Conservation (phyloP, 1,140 invertebrate genomes). For the Oedothorax gibbosus region DNA sequence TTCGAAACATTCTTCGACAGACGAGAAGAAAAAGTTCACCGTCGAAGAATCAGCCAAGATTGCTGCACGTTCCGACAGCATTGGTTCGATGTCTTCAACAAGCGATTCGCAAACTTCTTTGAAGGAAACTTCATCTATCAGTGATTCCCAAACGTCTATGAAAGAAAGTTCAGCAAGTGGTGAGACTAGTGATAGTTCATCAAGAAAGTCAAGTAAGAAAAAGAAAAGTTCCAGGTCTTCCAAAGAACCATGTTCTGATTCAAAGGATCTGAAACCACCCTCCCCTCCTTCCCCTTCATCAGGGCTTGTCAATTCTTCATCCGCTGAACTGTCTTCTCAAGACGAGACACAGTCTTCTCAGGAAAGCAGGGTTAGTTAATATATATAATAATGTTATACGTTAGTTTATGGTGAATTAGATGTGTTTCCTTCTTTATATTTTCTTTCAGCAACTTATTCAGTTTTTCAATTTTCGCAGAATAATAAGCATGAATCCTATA, state of each 20-base stretch:
- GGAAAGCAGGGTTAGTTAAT: constrained; percentile 4
- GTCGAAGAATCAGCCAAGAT: constrained; percentile 20
- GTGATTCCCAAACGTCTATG: neutral
- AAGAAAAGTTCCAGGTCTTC: neutral
- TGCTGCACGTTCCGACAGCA: constrained; percentile 34
- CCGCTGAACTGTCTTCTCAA: constrained; percentile 25
- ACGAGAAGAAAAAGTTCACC: neutral
- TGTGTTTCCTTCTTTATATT: too few relatives aligned
- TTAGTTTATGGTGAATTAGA: too few relatives aligned
- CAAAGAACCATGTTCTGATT: constrained; percentile 3
- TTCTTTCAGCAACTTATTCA: too few relatives aligned
- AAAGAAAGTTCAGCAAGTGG: constrained; percentile 13
- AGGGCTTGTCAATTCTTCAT: neutral
- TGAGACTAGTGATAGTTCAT: constrained; percentile 27
- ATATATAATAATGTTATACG: too few relatives aligned
- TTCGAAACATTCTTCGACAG: neutral
- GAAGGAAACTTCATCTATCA: constrained; percentile 9
- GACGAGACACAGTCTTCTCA: constrained; percentile 39
- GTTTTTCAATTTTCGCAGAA: too few relatives aligned
- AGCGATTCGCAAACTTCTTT: constrained; percentile 4
- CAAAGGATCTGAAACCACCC: constrained; percentile 22
- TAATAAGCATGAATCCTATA: too few relatives aligned
- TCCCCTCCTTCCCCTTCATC: constrained; percentile 47
- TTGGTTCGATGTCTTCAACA: constrained; percentile 31
- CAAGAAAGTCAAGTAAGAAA: constrained; percentile 14